Evolutionary conservation across 2,888 invertebrate genomes (phyloP).

Genomic region (Diogma glabrata): DNA sequence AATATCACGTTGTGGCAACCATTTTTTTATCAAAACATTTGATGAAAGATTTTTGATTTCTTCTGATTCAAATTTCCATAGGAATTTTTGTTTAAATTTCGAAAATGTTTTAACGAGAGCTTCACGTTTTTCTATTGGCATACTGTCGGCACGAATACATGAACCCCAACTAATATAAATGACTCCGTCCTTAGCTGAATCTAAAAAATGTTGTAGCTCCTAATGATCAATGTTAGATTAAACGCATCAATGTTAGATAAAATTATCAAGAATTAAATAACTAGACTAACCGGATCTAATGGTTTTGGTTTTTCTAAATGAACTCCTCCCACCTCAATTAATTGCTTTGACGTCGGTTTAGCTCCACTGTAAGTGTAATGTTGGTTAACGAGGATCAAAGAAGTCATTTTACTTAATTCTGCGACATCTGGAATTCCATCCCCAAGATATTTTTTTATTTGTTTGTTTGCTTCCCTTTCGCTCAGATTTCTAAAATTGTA

Average conservation of each 20-base stretch:
- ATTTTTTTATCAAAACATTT: conserved; percentile 44
- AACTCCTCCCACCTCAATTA: conserved; percentile 52
- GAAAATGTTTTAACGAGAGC: conserved; percentile 49
- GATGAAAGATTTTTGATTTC: conserved; percentile 45
- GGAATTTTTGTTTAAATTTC: conserved; percentile 51
- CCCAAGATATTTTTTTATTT: conserved; percentile 32
- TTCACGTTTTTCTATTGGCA: conserved; percentile 45
- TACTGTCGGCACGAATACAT: conserved; percentile 51
- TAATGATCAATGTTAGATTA: too few species aligned
- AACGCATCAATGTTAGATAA: too few species aligned
- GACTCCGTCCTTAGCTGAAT: conserved; percentile 51
- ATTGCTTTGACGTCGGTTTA: conserved; percentile 42
- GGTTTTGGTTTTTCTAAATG: conserved; percentile 34
- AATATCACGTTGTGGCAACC: conserved; percentile 65
- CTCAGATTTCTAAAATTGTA: conserved; percentile 15
- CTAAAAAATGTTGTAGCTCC: conserved; percentile 48
- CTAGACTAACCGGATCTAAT: too few species aligned
- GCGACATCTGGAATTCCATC: conserved; percentile 39
- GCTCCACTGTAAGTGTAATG: conserved; percentile 48
- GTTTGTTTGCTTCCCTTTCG: conserved; percentile 27
- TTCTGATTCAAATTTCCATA: conserved; percentile 68
- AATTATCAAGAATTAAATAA: too few species aligned
- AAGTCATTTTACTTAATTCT: conserved; percentile 42
- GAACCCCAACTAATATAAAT: conserved; percentile 71
- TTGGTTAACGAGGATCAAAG: conserved; percentile 48